These are phyloP conservation scores for Hipposideros armiger DNA, from an alignment of 2,113 vertebrate genomes.

Conservation along the genomic window DNA sequence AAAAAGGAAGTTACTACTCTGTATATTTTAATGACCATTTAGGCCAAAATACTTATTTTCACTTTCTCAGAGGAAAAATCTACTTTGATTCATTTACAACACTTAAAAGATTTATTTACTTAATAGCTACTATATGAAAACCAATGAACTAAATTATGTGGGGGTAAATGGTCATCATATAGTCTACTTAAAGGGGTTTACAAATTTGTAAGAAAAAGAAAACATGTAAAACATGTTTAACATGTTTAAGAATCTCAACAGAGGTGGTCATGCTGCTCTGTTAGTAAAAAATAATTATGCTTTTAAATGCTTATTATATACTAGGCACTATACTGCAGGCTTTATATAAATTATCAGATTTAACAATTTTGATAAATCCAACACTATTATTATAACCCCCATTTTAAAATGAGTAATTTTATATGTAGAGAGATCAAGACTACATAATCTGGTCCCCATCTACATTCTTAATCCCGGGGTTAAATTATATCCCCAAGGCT, in stretches of 20 bases:
- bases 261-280: neutral
- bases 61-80: conserved; percentile 21
- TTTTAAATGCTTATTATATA: neutral
- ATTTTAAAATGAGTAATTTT: conserved; percentile 15
- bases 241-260: neutral
- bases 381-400: neutral
- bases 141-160: neutral
- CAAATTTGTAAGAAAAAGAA: neutral
- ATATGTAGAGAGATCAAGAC: neutral
- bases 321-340: neutral
- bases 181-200: conserved; percentile 9
- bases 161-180: neutral
- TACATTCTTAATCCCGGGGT: neutral
- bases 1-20: neutral
- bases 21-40: conserved; percentile 1
- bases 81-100: neutral
- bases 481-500: neutral
- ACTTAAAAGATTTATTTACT: conserved; percentile 30
- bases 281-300: neutral
- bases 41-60: neutral
- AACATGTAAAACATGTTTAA: neutral
- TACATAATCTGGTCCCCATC: neutral
- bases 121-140: neutral
- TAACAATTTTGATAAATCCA: neutral
- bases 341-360: neutral